phyloP scores from a whole-genome alignment of 2,888 invertebrate genomes.

The Petrophora chlorosata region DNA sequence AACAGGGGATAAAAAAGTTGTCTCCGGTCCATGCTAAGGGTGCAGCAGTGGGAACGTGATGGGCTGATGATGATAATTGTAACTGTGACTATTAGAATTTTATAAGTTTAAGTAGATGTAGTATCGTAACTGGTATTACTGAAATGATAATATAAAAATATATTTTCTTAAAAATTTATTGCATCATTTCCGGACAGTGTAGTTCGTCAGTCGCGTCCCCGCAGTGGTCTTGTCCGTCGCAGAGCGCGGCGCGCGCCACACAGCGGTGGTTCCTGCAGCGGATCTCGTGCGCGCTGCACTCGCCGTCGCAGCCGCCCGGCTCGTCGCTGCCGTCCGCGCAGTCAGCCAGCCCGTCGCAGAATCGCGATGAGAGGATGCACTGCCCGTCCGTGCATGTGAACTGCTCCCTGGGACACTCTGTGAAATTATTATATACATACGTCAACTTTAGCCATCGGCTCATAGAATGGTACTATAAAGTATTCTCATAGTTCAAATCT shows the following conservation, averaged over 20 bases:
- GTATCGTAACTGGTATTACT: too few species aligned
- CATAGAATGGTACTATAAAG: too few species aligned
- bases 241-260: conserved; percentile 83
- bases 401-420: conserved; percentile 76
- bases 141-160: conserved; percentile 6
- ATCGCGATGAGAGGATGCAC: conserved; percentile 85
- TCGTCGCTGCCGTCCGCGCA: conserved; percentile 89
- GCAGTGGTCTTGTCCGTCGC: conserved; percentile 87
- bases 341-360: conserved; percentile 88
- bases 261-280: conserved; percentile 83
- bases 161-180: conserved; percentile 12
- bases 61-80: too few species aligned
- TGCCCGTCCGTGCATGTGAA: conserved; percentile 85
- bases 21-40: too few species aligned
- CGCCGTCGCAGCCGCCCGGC: conserved; percentile 81
- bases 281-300: conserved; percentile 80
- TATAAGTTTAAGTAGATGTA: too few species aligned
- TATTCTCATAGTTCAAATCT: too few species aligned
- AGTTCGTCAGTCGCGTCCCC: conserved; percentile 88
- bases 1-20: too few species aligned
- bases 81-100: too few species aligned
- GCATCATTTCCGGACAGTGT: conserved; percentile 55
- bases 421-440: conserved; percentile 28
- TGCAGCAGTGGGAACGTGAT: too few species aligned
- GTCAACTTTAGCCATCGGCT: neutral